Base-by-base conservation (phyloP, 1,140 invertebrate species). In the Periplaneta americana region DNA sequence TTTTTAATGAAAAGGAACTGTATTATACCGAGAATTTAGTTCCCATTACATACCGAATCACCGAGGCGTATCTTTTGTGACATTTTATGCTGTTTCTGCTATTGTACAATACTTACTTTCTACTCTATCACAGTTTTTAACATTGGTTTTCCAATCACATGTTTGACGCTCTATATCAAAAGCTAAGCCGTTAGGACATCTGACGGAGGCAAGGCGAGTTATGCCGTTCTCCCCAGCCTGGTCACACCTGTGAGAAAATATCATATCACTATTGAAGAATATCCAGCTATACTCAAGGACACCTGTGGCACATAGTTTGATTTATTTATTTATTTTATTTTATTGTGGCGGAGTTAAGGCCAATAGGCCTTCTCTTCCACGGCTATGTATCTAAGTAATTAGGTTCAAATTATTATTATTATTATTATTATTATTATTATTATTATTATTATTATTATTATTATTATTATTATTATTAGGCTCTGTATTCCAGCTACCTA, bases 161-260 rank as follows among this genome's bases (percentile, higher is more conserved):
- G 96, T 97, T 89, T 98, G 96, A 86, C 96, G 92, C 89, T 96
- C 94, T 88, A 98, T 95, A 93, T 98, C 97, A 91, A 98, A 98
- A 86, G 95, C 96, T 87, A 98, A 91, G 88, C 96, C 96, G 86
- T 93, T 94, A 83, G 96, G 96, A 89, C 97, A 98, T 85, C 94
- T 91, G 84, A 98, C 95, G 81, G 94, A 93, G 80, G 96, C 96
- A 88, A 97, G 91, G 86, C 96, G 92, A 86, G 93, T 96, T 80
- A 93, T 92, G 82, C 95, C 95, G 87, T 94, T 95, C 90, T 96
- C 94, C 86, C 90, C 95, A 86, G 95, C 96, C 90, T 93, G 93
- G 93, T 97, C 96, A 89, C 96, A 97, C 93, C 96, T 97, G 92
- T 83, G 87, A 80, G 34, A 80, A 75, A 48, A 75, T 31, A 75